Evolutionary conservation across 64 coral and sea anemone genomes (phyloP).

Genomic region (Porites australiensis): DNA sequence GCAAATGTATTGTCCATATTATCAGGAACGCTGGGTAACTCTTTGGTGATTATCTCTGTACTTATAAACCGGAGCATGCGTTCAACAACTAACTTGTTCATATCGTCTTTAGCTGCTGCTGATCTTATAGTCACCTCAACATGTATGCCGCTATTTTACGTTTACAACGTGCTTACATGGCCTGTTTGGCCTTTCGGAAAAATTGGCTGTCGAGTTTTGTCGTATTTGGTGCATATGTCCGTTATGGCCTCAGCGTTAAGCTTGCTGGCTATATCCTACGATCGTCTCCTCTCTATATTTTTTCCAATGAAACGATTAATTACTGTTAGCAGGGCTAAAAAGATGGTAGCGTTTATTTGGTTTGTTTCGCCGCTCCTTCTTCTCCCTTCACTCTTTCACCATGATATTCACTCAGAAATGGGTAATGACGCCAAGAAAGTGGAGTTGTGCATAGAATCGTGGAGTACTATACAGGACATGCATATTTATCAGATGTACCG

Average conservation of each 20-base stretch:
- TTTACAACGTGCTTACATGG: slow-evolving; percentile 83
- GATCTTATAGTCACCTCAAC: slow-evolving; percentile 75
- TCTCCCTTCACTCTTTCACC: slow-evolving; percentile 72
- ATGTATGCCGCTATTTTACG: slow-evolving; percentile 86
- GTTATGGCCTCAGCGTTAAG: slow-evolving; percentile 90
- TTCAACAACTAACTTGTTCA: slow-evolving; percentile 83
- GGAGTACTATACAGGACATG: slow-evolving; percentile 33
- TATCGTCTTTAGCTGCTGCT: slow-evolving; percentile 73
- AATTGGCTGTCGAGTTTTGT: slow-evolving; percentile 53
- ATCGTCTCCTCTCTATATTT: slow-evolving; percentile 75
- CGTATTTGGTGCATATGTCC: slow-evolving; percentile 80
- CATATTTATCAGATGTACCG: slow-evolving; percentile 87
- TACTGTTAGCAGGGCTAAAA: slow-evolving; percentile 58
- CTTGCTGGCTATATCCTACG: slow-evolving; percentile 81
- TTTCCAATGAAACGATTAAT: slow-evolving; percentile 78
- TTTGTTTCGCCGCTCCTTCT: slow-evolving; percentile 75
- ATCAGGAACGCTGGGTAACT: slow-evolving; percentile 74
- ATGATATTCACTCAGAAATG: slow-evolving; percentile 27
- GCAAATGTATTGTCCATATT: slow-evolving; percentile 64
- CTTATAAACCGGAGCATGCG: slow-evolving; percentile 85
- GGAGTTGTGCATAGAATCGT: slow-evolving; percentile 67
- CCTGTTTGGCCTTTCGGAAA: slow-evolving; percentile 83
- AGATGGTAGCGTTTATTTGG: slow-evolving; percentile 74
- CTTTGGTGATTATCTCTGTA: slow-evolving; percentile 71
- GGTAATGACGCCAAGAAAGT: slow-evolving; percentile 22